Evolutionary conservation across 2,113 vertebrate species (phyloP), one percentile per base, ranked within the genome.

Genomic region (Protomyctophum bolini): DNA sequence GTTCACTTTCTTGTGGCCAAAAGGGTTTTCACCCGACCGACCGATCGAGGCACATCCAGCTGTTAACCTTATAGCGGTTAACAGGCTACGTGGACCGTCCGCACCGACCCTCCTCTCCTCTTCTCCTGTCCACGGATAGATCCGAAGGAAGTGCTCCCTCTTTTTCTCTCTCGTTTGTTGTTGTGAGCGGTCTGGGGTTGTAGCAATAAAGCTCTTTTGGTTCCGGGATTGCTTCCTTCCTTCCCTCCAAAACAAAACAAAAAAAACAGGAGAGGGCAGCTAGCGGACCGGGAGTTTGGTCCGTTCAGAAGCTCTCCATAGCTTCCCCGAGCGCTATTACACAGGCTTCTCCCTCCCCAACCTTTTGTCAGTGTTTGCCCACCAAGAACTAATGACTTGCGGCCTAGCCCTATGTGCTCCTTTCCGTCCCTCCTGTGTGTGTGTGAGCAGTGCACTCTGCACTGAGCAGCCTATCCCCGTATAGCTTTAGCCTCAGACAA

Each of bases 281-380:
- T 21, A 1, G 21, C 70, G 8, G 63, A 8, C 55, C 7, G 29
- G 29, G 45, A 62, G 33, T 9, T 8, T 9, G 15, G 57, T 73
- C 63, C 70, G 63, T 57, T 79, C 69, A 21, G 21, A 21, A 76
- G 76, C 59, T 47, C 73, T 74, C 66, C 64, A 46, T 74, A 58
- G 77, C 71, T 80, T 21, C 80, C 72, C 70, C 55, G 28, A 70
- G 64, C 57, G 8, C 78, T 58, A 21, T 1, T 69, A 70, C 71
- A 70, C 57, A 41, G 66, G 58, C 64, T 78, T 74, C 81, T 70
- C 63, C 70, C 70, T 66, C 60, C 21, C 21, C 72, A 78, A 70
- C 68, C 84, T 87, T 88, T 89, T 89, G 87, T 91, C 84, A 73
- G 76, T 72, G 82, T 82, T 83, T 87, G 83, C 59, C 86, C 82